Evolutionary conservation across 2,797 vertebrate genomes (phyloP), one percentile per base, ranked within the genome.

Genomic region (Xenopus petersii): DNA sequence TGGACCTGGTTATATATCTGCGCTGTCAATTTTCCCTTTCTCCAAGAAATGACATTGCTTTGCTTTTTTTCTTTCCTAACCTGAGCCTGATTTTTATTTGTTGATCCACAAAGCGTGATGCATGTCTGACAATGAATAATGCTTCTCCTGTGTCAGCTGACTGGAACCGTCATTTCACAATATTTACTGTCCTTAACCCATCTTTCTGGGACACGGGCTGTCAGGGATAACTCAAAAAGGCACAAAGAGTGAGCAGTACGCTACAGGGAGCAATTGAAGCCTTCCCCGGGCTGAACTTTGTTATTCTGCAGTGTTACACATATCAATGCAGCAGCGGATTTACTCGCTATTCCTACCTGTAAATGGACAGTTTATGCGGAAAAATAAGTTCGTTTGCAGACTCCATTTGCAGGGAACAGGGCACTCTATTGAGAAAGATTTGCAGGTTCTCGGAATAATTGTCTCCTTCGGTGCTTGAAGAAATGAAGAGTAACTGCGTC

Each of bases 101-200:
- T 56, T 56, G 55, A 15, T 56, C 2, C 55, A 60, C 58, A 24
- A 60, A 60, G 21, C 58, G 17, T 64, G 33, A 7, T 16, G 36
- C 13, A 47, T 17, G 36, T n/a, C 30, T 64, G 62, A 46, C 62
- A 64, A n/a, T 47, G 36, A 64, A 64, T 64, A 64, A 64, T 64
- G 33, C 11, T 64, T 17, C 62, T n/a, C 2, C 16, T 17, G 36
- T 64, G 46, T 47, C 62, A 46, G 62, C 16, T n/a, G 62, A 64
- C 30, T 64, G 62, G n/a, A 64, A 17, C 33, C 9, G 33, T 64
- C 36, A 47, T 64, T 47, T 17, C 16, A 36, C 10, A 47, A 64
- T 36, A 46, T 64, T 64, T 64, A 46, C 62, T 47, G 46, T 47
- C 33, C 62, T 17, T 17, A 64, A 64, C 17, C 65, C 65, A 30